Evolutionary conservation across 2,888 invertebrate genomes (phyloP).

Genomic region (Apamea crenata): DNA sequence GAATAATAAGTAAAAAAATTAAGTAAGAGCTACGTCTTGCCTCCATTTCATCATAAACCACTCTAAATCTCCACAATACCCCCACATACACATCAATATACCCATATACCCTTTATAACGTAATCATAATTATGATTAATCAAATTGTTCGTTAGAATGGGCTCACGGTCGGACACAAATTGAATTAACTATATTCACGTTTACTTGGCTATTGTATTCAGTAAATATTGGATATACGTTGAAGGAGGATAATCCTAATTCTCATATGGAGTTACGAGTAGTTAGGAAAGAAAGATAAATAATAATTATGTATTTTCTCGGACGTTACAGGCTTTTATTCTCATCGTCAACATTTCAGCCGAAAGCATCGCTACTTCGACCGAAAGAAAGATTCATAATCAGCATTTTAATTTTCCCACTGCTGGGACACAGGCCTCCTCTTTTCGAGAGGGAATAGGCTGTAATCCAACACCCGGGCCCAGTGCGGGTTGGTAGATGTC

Average conservation of each 20-base stretch:
- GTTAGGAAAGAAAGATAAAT: neutral
- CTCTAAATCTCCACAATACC: neutral
- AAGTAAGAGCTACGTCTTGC: no score
- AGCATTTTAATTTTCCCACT: no score
- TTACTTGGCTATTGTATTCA: constrained; percentile 16
- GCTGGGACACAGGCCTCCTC: no score
- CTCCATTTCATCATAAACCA: no score
- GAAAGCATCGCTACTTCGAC: no score
- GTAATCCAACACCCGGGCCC: no score
- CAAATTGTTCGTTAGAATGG: constrained; percentile 16
- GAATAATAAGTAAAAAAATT: no score
- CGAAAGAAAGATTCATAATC: no score
- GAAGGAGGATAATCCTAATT: neutral
- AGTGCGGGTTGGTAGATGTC: no score
- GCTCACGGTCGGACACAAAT: constrained; percentile 25
- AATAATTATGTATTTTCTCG: neutral
- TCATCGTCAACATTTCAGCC: neutral
- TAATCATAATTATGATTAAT: constrained; percentile 33
- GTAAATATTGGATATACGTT: constrained; percentile 27
- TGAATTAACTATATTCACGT: constrained; percentile 10
- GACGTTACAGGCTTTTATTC: no score
- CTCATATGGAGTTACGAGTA: neutral
- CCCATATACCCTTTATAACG: constrained; percentile 12
- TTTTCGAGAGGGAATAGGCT: no score
- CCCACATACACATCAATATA: constrained; percentile 12